phyloP scores from a whole-genome alignment of 2,113 vertebrate genomes.

The Ovis aries region ARS-UI_Ramb_v3.0 NC_056058.1:15578501-15579000 shows the following conservation, averaged over 20 bases:
- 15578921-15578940: neutral
- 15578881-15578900: too few relatives aligned
- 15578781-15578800: fast-evolving
- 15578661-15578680: neutral
- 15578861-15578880: fast-evolving
- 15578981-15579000: neutral
- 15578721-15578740: neutral
- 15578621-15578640: neutral
- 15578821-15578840: neutral
- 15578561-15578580: neutral
- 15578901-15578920: neutral
- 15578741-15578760: neutral
- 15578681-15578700: neutral
- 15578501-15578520: neutral
- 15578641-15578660: neutral
- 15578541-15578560: neutral
- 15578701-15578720: neutral
- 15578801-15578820: too few relatives aligned
- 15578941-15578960: neutral
- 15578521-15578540: neutral
- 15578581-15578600: neutral
- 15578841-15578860: neutral
- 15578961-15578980: neutral
- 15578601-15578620: neutral
- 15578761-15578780: neutral